A percentile compares a stretch with the other conserved stretches of the same genome.
phyloP scores from a whole-genome alignment of 2,888 invertebrate species.

The Blastobasis adustella region DNA sequence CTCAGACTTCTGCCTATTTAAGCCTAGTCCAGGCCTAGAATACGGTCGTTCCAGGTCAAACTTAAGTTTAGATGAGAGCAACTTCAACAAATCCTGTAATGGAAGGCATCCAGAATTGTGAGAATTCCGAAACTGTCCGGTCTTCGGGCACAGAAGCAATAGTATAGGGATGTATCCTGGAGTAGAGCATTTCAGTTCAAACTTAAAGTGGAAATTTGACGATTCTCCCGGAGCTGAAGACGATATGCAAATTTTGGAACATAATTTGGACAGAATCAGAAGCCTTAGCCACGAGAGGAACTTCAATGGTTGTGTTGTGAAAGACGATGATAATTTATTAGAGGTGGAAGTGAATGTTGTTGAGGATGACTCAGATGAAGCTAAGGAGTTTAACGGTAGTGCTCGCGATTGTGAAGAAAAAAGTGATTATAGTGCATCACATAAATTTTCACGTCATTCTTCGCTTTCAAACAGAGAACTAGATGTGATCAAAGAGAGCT shows the following conservation, averaged over 20 bases:
- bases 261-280: conserved; percentile 66
- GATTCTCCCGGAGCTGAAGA: conserved; percentile 50
- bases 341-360: conserved; percentile 61
- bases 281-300: conserved; percentile 63
- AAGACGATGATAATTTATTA: conserved; percentile 57
- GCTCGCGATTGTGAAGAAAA: conserved; percentile 56
- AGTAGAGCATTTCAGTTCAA: conserved; percentile 67
- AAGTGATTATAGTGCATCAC: conserved; percentile 52
- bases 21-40: conserved; percentile 55
- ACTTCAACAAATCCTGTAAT: conserved; percentile 64
- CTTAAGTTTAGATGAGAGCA: conserved; percentile 64
- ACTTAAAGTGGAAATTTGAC: conserved; percentile 68
- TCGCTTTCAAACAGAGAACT: conserved; percentile 68
- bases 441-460: conserved; percentile 66
- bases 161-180: conserved; percentile 66
- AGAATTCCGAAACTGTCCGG: conserved; percentile 70
- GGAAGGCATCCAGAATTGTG: conserved; percentile 70
- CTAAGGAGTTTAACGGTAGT: conserved; percentile 47
- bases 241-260: conserved; percentile 59
- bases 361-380: conserved; percentile 55
- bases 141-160: conserved; percentile 72
- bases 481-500: conserved; percentile 70
- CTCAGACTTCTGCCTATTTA: conserved; percentile 64
- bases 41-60: conserved; percentile 66
- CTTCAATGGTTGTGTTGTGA: conserved; percentile 47